Percentiles rank a stretch among this genome's conserved stretches.
Conservation (phyloP, 1,140 invertebrate genomes). For the Thaumatotibia leucotreta region DNA sequence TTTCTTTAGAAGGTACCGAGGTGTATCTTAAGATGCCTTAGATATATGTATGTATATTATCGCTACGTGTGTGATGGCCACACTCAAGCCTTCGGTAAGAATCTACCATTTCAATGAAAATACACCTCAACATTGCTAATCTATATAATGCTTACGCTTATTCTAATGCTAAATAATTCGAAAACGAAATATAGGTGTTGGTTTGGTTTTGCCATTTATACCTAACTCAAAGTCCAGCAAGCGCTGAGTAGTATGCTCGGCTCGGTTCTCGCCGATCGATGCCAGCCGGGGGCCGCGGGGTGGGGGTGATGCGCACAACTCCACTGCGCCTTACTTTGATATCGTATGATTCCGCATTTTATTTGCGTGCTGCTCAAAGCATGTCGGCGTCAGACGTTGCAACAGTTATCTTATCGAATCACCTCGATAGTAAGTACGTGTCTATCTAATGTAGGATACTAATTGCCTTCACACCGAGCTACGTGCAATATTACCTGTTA, state of each 20-base stretch:
- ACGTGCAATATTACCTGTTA: background rate
- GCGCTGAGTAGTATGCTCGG: background rate
- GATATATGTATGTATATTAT: too few species aligned
- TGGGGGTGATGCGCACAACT: slow-evolving; percentile 23
- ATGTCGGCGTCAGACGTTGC: background rate
- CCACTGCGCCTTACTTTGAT: slow-evolving; percentile 19
- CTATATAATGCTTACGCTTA: too few species aligned
- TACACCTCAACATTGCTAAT: too few species aligned
- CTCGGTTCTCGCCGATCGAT: slow-evolving; percentile 22
- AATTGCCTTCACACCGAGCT: background rate
- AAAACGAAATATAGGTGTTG: too few species aligned
- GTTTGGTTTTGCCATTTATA: background rate
- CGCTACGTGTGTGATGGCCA: too few species aligned
- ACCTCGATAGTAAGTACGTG: background rate
- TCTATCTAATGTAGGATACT: background rate
- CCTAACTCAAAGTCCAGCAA: background rate
- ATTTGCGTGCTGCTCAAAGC: slow-evolving; percentile 12
- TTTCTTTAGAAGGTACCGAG: too few species aligned
- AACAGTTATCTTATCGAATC: background rate
- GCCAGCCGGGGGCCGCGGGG: slow-evolving; percentile 20
- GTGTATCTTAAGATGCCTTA: too few species aligned
- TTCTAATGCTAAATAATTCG: too few species aligned
- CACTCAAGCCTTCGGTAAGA: too few species aligned
- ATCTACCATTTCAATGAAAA: too few species aligned
- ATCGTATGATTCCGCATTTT: slow-evolving; percentile 15